A percentile compares a stretch with the other conserved stretches of the same genome.
These are phyloP conservation scores for Latrodectus elegans DNA, from an alignment of 2,888 invertebrate species.

Conservation along the genomic window DNA sequence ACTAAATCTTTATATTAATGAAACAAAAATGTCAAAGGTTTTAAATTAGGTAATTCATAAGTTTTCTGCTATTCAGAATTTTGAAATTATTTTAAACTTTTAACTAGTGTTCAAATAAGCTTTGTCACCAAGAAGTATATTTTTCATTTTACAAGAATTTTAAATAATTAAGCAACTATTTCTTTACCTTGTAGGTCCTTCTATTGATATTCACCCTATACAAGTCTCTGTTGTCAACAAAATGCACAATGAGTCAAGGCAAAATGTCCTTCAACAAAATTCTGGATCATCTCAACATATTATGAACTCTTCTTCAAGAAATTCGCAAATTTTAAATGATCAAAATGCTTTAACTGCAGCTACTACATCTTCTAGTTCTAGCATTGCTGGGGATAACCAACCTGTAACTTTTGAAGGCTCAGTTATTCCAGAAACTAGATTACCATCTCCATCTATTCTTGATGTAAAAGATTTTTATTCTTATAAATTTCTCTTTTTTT, in stretches of 20 bases:
- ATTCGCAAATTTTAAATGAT: conserved; percentile 48
- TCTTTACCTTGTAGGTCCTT: conserved; percentile 21
- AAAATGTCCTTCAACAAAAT: conserved; percentile 48
- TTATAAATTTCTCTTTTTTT: neutral
- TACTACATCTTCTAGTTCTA: neutral
- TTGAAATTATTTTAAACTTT: too few species aligned
- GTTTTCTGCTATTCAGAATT: too few species aligned
- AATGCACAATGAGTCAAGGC: conserved; percentile 42
- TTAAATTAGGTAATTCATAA: too few species aligned
- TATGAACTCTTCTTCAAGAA: conserved; percentile 30
- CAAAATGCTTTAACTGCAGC: conserved; percentile 14
- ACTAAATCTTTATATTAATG: too few species aligned
- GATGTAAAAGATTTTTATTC: conserved; percentile 42
- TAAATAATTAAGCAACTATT: neutral
- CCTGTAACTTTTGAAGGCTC: neutral
- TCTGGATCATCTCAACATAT: conserved; percentile 38
- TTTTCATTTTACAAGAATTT: neutral
- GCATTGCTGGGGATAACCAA: conserved; percentile 6
- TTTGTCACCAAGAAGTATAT: neutral
- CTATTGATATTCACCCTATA: conserved; percentile 56
- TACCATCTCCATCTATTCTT: conserved; percentile 38
- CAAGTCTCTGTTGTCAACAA: conserved; percentile 64
- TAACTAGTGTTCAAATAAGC: too few species aligned
- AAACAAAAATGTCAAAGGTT: too few species aligned
- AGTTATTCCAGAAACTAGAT: conserved; percentile 10